phyloP scores from a whole-genome alignment of 2,888 invertebrate species.

The Hololepta plana region DNA sequence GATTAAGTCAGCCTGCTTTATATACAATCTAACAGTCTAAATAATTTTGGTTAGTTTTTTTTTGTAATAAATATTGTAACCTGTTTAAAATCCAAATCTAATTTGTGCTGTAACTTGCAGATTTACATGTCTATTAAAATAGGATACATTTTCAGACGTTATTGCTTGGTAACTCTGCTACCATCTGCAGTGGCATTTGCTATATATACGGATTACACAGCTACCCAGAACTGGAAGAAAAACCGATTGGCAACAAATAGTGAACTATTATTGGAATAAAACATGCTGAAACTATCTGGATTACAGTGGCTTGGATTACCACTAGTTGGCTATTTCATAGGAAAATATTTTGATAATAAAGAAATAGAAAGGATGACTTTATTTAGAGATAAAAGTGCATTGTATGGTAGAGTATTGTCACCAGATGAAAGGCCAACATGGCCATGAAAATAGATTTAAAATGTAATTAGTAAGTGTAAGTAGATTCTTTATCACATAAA shows the following conservation, averaged over 20 bases:
- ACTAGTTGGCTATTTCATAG: slow-evolving; percentile 36
- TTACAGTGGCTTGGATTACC: slow-evolving; percentile 32
- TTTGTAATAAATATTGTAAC: too few relatives aligned
- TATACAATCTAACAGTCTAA: too few relatives aligned
- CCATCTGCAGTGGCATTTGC: slow-evolving; percentile 37
- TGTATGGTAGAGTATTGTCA: slow-evolving; percentile 49
- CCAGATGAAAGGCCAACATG: slow-evolving; percentile 56
- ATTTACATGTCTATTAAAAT: slow-evolving; percentile 34
- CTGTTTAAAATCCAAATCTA: too few relatives aligned
- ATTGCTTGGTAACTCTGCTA: slow-evolving; percentile 47
- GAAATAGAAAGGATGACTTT: slow-evolving; percentile 53
- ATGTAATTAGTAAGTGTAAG: slow-evolving; percentile 4
- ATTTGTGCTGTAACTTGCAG: slow-evolving; percentile 12
- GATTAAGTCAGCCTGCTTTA: too few relatives aligned
- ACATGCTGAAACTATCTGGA: slow-evolving; percentile 32
- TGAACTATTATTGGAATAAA: slow-evolving; percentile 25
- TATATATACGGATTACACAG: slow-evolving; percentile 55
- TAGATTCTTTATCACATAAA: slow-evolving; percentile 13
- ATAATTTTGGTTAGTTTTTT: too few relatives aligned
- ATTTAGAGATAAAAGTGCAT: slow-evolving; percentile 63
- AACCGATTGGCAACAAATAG: slow-evolving; percentile 7
- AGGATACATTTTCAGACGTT: slow-evolving; percentile 34
- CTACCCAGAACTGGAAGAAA: slow-evolving; percentile 54
- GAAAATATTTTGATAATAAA: slow-evolving; percentile 43
- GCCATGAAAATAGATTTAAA: slow-evolving; percentile 28